Evolutionary conservation across 30 jellyfish, hydroid and myxozoan species (phyloP), one percentile per base, ranked within the genome.

Genomic region (Sanderia malayensis): DNA sequence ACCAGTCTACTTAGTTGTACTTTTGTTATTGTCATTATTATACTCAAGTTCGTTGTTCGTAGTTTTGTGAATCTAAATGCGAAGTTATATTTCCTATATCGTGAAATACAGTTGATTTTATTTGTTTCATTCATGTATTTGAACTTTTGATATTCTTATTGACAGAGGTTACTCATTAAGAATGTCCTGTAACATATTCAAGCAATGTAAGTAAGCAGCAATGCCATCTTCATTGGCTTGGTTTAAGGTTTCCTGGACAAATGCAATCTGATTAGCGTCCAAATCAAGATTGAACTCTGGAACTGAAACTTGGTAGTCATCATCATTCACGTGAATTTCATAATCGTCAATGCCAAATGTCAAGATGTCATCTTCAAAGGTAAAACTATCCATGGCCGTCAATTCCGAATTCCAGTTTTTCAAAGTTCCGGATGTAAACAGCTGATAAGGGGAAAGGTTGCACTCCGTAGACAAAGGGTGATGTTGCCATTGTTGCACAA

Each of bases 361-460:
- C 46, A 60, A 23, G 7, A 49, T 4, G 27, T 49, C 64, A 4
- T 49, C 64, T 8, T 49, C 64, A 7, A 20, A 60, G 20, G n/a
- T 18, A 60, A 60, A 27, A 27, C 49, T 60, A 13, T 10, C 45
- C 53, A 60, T 27, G 73, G 49, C 45, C 22, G 73, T 60, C 73
- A 60, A 25, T 60, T 31, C 45, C 10, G 73, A 27, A 13, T 31
- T 60, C 10, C 49, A 60, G 22, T 60, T 55, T 25, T 31, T 20
- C 23, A 60, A 60, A 13, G 23, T 27, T 7, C 73, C 73, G 53
- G 73, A 27, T 17, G 73, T 60, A 13, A 27, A 60, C 49, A 60
- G 73, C 73, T 60, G 73, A 13, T 25, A 60, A 31, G 73, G 73
- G 45, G 73, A 60, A 23, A 27, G 45, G 73, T 60, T 60, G 25